Conservation (phyloP, 2,888 invertebrate genomes). For the Encarsia formosa region DNA sequence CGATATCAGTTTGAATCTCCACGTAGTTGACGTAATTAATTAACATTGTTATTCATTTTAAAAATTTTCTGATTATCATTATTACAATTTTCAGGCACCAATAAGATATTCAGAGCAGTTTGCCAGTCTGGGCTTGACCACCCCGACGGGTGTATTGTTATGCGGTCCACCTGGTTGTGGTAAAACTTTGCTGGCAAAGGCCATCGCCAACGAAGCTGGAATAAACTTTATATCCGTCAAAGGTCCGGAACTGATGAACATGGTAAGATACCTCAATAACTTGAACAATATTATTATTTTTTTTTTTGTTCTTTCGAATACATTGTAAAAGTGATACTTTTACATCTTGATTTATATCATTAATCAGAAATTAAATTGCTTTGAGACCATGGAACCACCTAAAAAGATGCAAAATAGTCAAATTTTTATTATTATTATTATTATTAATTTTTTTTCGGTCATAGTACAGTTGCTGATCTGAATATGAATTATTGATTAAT, state of each 20-base stretch:
- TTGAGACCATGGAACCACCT: no score
- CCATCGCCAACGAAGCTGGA: constrained; percentile 96
- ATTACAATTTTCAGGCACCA: constrained; percentile 64
- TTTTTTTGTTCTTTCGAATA: no score
- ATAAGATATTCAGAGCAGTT: constrained; percentile 82
- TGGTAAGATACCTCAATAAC: constrained; percentile 64
- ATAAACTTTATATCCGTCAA: constrained; percentile 99
- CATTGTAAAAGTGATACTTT: no score
- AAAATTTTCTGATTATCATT: no score
- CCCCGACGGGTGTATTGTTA: constrained; percentile 85
- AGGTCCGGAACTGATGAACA: constrained; percentile 95
- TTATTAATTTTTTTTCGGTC: background rate
- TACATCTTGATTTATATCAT: background rate
- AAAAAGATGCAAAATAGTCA: no score
- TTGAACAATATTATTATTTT: no score
- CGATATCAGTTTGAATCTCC: no score
- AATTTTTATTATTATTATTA: no score
- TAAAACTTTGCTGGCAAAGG: constrained; percentile 96
- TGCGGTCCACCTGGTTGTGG: constrained; percentile 97
- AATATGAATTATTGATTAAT: background rate
- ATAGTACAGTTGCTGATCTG: background rate
- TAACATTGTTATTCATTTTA: no score
- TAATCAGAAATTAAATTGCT: no score
- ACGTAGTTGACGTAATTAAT: no score
- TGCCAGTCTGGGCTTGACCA: constrained; percentile 70